Conservation (phyloP, 2,797 vertebrate species). For the Propithecus deckenii region DNA sequence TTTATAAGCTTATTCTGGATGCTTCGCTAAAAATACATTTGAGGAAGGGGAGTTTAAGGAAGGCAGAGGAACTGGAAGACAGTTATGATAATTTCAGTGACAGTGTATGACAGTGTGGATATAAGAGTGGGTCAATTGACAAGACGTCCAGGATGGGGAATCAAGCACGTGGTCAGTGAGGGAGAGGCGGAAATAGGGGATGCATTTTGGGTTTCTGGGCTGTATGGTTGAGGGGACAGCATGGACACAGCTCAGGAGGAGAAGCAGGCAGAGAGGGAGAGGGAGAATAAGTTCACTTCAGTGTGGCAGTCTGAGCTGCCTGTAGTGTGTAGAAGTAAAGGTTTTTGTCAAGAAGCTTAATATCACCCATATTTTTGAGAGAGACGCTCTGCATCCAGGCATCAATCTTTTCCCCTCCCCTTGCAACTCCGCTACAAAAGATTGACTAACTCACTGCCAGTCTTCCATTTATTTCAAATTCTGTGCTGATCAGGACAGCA, state of each 20-base stretch:
- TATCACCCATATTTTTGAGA: neutral
- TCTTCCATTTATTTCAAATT: conserved; percentile 20
- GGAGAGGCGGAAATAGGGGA: no score
- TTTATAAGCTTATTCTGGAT: neutral
- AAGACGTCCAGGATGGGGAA: neutral
- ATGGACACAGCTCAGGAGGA: neutral
- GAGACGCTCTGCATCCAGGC: neutral
- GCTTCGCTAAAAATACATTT: neutral
- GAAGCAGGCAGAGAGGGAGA: neutral
- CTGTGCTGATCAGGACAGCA: neutral
- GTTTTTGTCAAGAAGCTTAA: neutral
- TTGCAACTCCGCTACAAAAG: neutral
- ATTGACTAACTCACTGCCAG: neutral
- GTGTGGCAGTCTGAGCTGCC: neutral
- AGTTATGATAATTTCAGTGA: fast-evolving
- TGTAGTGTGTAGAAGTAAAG: neutral
- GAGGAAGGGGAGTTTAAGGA: neutral
- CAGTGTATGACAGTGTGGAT: fast-evolving
- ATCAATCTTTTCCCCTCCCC: neutral
- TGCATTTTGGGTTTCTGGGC: fast-evolving
- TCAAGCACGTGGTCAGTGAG: neutral
- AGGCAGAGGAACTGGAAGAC: neutral
- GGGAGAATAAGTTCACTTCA: neutral
- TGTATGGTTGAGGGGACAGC: neutral
- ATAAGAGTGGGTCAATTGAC: fast-evolving